These are phyloP conservation scores for Lasioglossum figueresi DNA, from an alignment of 2,888 invertebrate genomes.

Conservation along the genomic window DNA sequence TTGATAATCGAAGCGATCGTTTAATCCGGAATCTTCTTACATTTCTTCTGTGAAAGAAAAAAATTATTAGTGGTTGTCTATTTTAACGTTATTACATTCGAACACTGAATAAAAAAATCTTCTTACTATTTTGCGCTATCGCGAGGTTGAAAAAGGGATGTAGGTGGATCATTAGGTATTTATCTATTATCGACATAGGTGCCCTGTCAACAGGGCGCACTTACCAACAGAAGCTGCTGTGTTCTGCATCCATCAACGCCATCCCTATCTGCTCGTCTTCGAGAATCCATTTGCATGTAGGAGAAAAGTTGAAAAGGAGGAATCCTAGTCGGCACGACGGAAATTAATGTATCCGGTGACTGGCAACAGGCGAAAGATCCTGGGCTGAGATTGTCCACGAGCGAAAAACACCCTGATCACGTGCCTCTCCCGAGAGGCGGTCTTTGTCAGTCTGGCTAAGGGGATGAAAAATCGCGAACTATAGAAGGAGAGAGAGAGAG, in stretches of 20 bases:
- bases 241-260: background rate
- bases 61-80: no score
- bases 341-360: slow-evolving; percentile 68
- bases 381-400: slow-evolving; percentile 74
- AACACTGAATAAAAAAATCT: background rate
- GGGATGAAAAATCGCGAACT: slow-evolving; percentile 82
- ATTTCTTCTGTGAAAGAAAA: background rate
- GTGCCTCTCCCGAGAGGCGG: slow-evolving; percentile 66
- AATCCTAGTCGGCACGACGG: slow-evolving; percentile 9
- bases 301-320: background rate
- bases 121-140: background rate
- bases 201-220: background rate
- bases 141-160: background rate
- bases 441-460: slow-evolving; percentile 76
- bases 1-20: background rate
- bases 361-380: slow-evolving; percentile 64
- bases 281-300: slow-evolving; percentile 39
- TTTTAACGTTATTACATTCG: no score
- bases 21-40: background rate
- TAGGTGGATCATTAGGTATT: background rate
- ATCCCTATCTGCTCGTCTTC: background rate
- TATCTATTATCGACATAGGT: background rate
- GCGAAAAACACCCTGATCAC: slow-evolving; percentile 76
- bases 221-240: background rate
- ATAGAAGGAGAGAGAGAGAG: slow-evolving; percentile 63